A percentile compares a stretch with the other conserved stretches of the same genome.
phyloP scores from a whole-genome alignment of 2,888 invertebrate species.

The Bembecia ichneumoniformis region DNA sequence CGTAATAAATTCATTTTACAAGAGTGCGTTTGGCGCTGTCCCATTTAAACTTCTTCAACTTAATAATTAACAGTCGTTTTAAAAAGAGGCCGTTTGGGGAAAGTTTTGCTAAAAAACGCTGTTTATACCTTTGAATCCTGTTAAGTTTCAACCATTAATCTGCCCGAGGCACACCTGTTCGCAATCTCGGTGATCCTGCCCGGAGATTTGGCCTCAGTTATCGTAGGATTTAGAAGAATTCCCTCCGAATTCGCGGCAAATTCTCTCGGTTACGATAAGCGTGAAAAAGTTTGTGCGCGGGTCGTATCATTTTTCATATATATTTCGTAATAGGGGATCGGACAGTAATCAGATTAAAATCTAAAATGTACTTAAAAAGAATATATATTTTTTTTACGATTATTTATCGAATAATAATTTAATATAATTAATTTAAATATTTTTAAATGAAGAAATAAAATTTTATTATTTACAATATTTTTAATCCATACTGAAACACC shows the following conservation, averaged over 20 bases:
- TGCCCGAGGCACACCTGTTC: conserved; percentile 1
- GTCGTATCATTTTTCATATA: not conserved
- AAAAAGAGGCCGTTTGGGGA: not conserved
- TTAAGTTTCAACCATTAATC: conserved; percentile 1
- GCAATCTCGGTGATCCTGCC: not conserved
- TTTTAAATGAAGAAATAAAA: too few relatives aligned
- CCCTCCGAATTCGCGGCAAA: not conserved
- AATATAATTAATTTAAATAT: too few relatives aligned
- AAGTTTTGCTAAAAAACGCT: not conserved
- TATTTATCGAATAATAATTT: too few relatives aligned
- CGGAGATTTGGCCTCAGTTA: not conserved
- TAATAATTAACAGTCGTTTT: not conserved
- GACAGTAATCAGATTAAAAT: too few relatives aligned
- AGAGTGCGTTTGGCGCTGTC: too few relatives aligned
- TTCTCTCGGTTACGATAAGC: not conserved
- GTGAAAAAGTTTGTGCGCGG: not conserved
- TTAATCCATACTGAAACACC: too few relatives aligned
- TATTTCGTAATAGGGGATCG: not conserved
- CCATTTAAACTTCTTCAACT: not conserved
- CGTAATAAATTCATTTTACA: too few relatives aligned
- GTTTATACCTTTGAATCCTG: not conserved
- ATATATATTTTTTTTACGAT: too few relatives aligned
- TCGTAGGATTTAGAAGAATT: not conserved
- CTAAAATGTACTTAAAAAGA: too few relatives aligned
- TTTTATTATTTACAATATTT: too few relatives aligned